These are phyloP conservation scores for Callaeas wilsoni DNA, from an alignment of 2,113 vertebrate genomes.

Conservation along the genomic window DNA sequence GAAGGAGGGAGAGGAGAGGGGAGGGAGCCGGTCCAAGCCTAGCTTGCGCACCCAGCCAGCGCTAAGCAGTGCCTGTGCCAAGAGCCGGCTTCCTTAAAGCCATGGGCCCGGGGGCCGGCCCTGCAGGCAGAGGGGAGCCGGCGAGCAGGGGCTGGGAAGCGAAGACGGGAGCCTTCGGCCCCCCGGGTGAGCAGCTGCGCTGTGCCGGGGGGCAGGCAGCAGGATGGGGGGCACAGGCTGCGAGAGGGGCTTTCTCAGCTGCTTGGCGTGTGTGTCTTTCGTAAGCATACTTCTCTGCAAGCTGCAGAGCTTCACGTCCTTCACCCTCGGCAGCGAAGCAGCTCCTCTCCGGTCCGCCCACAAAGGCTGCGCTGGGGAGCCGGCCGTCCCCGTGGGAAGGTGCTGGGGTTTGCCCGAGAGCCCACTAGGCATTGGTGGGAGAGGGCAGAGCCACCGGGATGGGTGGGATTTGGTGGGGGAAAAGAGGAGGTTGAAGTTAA, in stretches of 20 bases:
- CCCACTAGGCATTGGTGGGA: background rate
- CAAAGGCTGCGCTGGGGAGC: background rate
- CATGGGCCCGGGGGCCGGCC: background rate
- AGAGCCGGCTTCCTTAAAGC: constrained; percentile 22
- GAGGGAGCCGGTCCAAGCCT: constrained; percentile 16
- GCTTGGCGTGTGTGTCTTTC: background rate
- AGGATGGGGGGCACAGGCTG: background rate
- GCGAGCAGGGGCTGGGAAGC: background rate
- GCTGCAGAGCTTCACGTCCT: background rate
- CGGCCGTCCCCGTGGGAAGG: background rate
- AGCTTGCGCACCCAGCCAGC: background rate
- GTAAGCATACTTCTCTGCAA: background rate
- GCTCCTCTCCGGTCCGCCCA: background rate
- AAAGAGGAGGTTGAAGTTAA: background rate
- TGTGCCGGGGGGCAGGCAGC: background rate
- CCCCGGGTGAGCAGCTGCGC: constrained; percentile 22
- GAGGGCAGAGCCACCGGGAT: background rate
- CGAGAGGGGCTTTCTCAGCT: background rate
- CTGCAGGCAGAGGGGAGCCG: background rate
- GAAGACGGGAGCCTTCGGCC: background rate
- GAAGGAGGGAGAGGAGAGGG: constrained; percentile 9
- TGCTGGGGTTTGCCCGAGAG: background rate
- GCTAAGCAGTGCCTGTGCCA: constrained; percentile 26
- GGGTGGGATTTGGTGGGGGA: background rate
- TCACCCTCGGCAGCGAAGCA: background rate